Percentiles rank a stretch among this genome's conserved stretches.
Conservation (phyloP, 2,888 invertebrate genomes). For the Tineola bisselliella region DNA sequence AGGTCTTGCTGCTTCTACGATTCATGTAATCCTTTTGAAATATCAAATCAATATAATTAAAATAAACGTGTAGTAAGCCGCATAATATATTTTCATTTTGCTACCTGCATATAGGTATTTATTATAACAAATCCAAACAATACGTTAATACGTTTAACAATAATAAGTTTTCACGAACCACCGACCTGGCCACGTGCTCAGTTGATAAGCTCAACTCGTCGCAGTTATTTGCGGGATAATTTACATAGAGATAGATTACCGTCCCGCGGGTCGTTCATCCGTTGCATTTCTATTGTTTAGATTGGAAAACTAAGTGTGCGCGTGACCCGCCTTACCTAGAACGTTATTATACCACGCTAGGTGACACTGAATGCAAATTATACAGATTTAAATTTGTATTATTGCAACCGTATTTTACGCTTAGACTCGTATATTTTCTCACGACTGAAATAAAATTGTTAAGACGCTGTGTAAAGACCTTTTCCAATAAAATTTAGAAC, state of each 20-base stretch:
- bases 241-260: constrained; percentile 65
- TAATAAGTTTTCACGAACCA: too few relatives aligned
- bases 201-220: constrained; percentile 48
- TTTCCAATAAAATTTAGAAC: too few relatives aligned
- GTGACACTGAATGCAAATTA: constrained; percentile 22
- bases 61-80: too few relatives aligned
- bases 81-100: too few relatives aligned
- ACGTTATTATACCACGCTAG: constrained; percentile 39
- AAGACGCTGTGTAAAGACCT: too few relatives aligned
- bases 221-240: constrained; percentile 53
- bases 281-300: constrained; percentile 68
- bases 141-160: too few relatives aligned
- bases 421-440: not conserved
- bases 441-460: too few relatives aligned
- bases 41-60: too few relatives aligned
- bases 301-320: constrained; percentile 65
- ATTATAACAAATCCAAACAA: too few relatives aligned
- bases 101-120: too few relatives aligned
- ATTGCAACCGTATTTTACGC: not conserved
- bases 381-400: constrained; percentile 6
- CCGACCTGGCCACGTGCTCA: not conserved
- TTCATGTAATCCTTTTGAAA: too few relatives aligned
- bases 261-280: constrained; percentile 61
- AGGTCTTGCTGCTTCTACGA: too few relatives aligned
- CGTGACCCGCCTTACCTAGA: constrained; percentile 53